Conservation (phyloP, 2,888 invertebrate species). For the Lysandra coridon region DNA sequence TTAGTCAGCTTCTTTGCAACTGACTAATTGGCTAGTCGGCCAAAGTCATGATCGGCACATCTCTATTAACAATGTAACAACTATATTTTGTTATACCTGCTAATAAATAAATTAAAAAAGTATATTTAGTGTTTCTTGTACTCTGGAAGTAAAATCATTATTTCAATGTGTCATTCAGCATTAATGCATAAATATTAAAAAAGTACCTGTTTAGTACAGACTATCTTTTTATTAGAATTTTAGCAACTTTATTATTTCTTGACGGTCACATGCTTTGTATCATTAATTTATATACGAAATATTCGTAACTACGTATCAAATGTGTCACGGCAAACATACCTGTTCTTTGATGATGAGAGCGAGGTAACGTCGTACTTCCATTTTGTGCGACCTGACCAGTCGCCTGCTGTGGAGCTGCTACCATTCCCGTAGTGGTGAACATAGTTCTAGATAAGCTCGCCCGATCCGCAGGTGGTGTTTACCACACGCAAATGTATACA, state of each 20-base stretch:
- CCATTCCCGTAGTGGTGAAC: slow-evolving; percentile 71
- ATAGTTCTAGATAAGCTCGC: slow-evolving; percentile 58
- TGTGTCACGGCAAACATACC: slow-evolving; percentile 48
- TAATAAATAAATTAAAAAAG: too few species aligned
- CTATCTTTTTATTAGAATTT: too few species aligned
- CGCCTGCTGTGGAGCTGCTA: slow-evolving; percentile 72
- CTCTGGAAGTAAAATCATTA: background rate
- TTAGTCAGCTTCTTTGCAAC: too few species aligned
- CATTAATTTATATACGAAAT: background rate
- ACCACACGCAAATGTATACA: slow-evolving; percentile 68
- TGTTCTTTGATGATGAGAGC: slow-evolving; percentile 76
- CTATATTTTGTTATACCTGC: background rate
- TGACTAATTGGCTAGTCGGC: too few species aligned
- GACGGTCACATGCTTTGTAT: background rate
- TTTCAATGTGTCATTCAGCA: too few species aligned
- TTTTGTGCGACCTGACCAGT: slow-evolving; percentile 70
- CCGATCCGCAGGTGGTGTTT: slow-evolving; percentile 70
- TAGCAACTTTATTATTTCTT: too few species aligned
- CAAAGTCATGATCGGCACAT: too few species aligned
- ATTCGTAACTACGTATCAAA: background rate
- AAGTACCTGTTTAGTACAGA: too few species aligned
- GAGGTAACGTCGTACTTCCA: slow-evolving; percentile 73
- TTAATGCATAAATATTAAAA: too few species aligned
- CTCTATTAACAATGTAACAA: background rate
- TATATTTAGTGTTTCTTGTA: background rate